phyloP scores from a whole-genome alignment of 2,113 vertebrate genomes.

The Bubo blakistoni region DNA sequence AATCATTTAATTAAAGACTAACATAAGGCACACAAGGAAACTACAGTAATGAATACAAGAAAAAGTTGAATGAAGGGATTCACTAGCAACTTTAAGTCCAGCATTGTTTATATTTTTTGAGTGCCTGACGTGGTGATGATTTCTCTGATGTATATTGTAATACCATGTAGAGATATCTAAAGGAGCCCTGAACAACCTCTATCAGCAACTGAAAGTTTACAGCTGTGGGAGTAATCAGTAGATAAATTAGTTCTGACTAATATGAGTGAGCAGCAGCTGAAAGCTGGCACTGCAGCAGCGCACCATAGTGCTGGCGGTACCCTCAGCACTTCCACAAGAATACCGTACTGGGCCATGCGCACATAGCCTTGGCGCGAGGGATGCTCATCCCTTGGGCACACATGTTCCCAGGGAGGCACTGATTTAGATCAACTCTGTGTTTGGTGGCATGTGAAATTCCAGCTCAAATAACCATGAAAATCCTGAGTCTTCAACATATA shows the following conservation, averaged over 20 bases:
- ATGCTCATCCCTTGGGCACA: not conserved
- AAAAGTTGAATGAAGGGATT: not conserved
- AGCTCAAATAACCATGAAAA: not conserved
- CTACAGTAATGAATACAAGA: not conserved
- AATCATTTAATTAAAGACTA: not conserved
- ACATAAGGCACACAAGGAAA: not conserved
- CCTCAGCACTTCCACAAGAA: not conserved
- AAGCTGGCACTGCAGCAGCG: not conserved
- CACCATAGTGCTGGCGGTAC: not conserved
- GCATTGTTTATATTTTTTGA: not conserved
- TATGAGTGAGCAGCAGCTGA: not conserved
- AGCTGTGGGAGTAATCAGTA: not conserved
- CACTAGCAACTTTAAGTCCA: not conserved
- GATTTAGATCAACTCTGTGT: not conserved
- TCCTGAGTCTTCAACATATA: not conserved
- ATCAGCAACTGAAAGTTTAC: not conserved
- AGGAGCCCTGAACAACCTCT: not conserved
- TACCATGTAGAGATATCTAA: not conserved
- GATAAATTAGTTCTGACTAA: constrained; percentile 17
- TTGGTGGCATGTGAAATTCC: not conserved
- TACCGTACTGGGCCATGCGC: not conserved
- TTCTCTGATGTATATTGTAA: not conserved
- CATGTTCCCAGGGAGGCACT: not conserved
- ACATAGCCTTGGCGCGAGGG: rapidly evolving
- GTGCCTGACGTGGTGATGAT: not conserved